Evolutionary conservation across 2,888 invertebrate species (phyloP).

Genomic region (Tetranychus truncatus): DNA sequence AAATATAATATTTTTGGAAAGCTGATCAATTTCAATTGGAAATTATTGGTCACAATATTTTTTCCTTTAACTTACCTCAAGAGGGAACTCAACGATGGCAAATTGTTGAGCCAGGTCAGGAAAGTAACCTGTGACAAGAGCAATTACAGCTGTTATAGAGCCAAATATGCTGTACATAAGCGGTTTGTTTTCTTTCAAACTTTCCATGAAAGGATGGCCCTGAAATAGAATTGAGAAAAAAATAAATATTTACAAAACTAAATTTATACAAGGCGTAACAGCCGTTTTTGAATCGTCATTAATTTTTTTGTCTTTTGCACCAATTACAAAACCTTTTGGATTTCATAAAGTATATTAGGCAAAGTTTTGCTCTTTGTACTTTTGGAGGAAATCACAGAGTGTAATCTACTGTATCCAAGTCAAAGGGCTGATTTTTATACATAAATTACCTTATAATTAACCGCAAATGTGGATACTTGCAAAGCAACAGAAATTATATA

Average conservation of each 20-base stretch:
- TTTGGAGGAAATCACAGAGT: no score
- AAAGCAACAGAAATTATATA: conserved; percentile 93
- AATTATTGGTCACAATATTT: no score
- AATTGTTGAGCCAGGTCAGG: conserved; percentile 73
- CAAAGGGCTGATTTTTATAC: no score
- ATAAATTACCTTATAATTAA: conserved; percentile 74
- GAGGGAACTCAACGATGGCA: conserved; percentile 69
- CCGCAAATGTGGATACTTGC: conserved; percentile 93
- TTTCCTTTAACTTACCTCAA: neutral
- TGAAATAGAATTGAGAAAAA: conserved; percentile 32
- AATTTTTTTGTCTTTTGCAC: no score
- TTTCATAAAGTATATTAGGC: no score
- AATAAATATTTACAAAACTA: neutral
- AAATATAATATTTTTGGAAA: no score
- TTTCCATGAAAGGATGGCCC: conserved; percentile 99
- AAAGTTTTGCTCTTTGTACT: no score
- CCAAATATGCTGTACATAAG: conserved; percentile 71
- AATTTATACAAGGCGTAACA: neutral
- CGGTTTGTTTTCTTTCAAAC: conserved; percentile 71
- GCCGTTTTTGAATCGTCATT: no score
- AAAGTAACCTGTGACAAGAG: conserved; percentile 61
- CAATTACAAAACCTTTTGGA: no score
- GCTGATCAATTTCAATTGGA: no score
- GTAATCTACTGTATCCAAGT: no score
- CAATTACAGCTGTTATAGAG: conserved; percentile 61